Conservation (phyloP, 2,113 vertebrate genomes). For the Ahaetulla prasina region DNA sequence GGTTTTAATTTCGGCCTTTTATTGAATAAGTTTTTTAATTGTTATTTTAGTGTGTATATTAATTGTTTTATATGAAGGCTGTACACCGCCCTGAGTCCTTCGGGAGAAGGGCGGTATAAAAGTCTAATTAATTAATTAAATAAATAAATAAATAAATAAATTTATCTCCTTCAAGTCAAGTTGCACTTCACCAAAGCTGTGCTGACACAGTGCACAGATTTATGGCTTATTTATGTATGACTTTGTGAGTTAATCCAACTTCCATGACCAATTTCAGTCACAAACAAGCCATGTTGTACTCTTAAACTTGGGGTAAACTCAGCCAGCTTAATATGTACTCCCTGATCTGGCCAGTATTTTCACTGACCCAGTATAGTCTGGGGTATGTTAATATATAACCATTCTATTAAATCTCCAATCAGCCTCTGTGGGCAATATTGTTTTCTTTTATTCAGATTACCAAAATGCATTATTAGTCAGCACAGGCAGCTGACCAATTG, state of each 20-base stretch:
- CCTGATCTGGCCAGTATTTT: not conserved
- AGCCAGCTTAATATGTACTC: not conserved
- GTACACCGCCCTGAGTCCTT: too few relatives aligned
- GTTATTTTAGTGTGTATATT: too few relatives aligned
- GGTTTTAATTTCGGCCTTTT: too few relatives aligned
- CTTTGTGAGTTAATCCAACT: not conserved
- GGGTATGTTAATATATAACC: not conserved
- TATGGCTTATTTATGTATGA: not conserved
- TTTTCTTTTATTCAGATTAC: not conserved
- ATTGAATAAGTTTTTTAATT: too few relatives aligned
- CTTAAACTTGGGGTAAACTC: not conserved
- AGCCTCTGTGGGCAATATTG: not conserved
- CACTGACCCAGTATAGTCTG: not conserved
- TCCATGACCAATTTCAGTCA: not conserved
- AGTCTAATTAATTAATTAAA: too few relatives aligned
- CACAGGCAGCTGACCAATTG: not conserved
- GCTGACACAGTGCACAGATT: not conserved
- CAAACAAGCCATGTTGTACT: not conserved
- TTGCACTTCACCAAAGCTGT: not conserved
- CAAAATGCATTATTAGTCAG: not conserved
- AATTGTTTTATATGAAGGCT: too few relatives aligned
- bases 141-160: too few relatives aligned
- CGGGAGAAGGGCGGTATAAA: too few relatives aligned
- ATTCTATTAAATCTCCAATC: not conserved
- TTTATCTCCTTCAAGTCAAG: not conserved